Evolutionary conservation across 1,140 invertebrate genomes (phyloP), one percentile per base, ranked within the genome.

Genomic region (Polyergus mexicanus): DNA sequence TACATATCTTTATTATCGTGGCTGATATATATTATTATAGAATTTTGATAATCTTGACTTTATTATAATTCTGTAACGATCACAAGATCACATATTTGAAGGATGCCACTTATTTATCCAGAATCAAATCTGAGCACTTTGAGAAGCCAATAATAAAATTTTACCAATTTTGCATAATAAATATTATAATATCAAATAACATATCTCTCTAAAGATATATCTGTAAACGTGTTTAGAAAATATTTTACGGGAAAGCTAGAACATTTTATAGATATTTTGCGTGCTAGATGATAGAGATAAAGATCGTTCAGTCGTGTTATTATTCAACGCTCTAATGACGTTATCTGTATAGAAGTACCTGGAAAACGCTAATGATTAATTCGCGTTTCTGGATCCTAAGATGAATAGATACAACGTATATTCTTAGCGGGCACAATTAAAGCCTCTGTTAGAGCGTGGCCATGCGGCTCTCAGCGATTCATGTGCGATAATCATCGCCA

Each of bases 381-480:
- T 72, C 78, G 41, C 89, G 72, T 65, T 41, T 83, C 72, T 85
- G 51, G 51, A 35, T 56, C 44, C 72, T 63, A 60, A 88, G 88
- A 89, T 86, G 88, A 89, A 89, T 86, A 89, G 84, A 65, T 81
- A 87, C 71, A 65, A 65, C 35, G 88, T 87, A 83, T 85, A 76
- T 85, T 81, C 86, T 87, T 85, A 90, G 84, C 63, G 85, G 74
- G 66, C 84, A 89, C 85, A 90, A 90, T 89, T 90, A 89, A 90
- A 85, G 68, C 58, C 88, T 86, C 88, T 84, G 89, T 89, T 89
- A 84, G 80, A 89, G 75, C 74, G 32, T 58, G 25, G 44, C 88
- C 78, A 58, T 71, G 32, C 63, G 41, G 54, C 66, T 84, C 88
- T 89, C 71, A 80, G 88, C 81, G 77, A 89, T 89, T 86, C 77